phyloP scores from a whole-genome alignment of 2,888 invertebrate genomes.

The Sphinx pinastri region DNA sequence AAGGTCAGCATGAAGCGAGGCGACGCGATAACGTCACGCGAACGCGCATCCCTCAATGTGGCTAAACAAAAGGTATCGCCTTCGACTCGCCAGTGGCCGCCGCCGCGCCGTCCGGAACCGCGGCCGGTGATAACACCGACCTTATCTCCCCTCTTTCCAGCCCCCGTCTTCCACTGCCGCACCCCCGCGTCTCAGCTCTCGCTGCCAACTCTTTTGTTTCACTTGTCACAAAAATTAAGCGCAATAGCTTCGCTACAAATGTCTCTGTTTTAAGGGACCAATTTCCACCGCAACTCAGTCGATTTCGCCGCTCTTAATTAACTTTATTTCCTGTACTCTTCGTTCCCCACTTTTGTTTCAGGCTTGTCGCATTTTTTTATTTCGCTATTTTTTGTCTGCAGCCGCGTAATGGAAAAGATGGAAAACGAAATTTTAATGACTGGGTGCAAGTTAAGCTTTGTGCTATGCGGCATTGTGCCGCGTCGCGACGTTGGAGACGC shows the following conservation, averaged over 20 bases:
- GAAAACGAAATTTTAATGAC: conserved; percentile 83
- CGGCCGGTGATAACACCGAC: conserved; percentile 73
- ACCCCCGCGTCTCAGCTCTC: conserved; percentile 57
- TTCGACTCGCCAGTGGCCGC: conserved; percentile 79
- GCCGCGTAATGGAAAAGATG: conserved; percentile 82
- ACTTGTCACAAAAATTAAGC: conserved; percentile 84
- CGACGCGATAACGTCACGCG: conserved; percentile 78
- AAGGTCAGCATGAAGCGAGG: conserved; percentile 71
- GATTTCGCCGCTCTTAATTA: conserved; percentile 84
- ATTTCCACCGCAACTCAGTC: conserved; percentile 84
- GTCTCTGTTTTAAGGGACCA: conserved; percentile 83
- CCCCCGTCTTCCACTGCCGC: conserved; percentile 43
- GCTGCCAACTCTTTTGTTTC: conserved; percentile 82
- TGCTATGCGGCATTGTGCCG: conserved; percentile 70
- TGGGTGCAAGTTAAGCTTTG: conserved; percentile 80
- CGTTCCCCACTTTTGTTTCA: conserved; percentile 81
- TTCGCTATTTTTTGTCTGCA: conserved; percentile 82
- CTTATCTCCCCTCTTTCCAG: conserved; percentile 70
- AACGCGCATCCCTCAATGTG: conserved; percentile 79
- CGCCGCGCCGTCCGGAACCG: conserved; percentile 61
- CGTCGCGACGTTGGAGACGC: conserved; percentile 56
- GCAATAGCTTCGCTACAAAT: conserved; percentile 82
- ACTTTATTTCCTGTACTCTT: conserved; percentile 84
- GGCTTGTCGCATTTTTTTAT: conserved; percentile 73
- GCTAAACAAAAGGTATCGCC: conserved; percentile 81